Percentiles rank a stretch among this genome's conserved stretches.
These are phyloP conservation scores for Acleris emargana DNA, from an alignment of 2,888 invertebrate species.

Conservation along the genomic window DNA sequence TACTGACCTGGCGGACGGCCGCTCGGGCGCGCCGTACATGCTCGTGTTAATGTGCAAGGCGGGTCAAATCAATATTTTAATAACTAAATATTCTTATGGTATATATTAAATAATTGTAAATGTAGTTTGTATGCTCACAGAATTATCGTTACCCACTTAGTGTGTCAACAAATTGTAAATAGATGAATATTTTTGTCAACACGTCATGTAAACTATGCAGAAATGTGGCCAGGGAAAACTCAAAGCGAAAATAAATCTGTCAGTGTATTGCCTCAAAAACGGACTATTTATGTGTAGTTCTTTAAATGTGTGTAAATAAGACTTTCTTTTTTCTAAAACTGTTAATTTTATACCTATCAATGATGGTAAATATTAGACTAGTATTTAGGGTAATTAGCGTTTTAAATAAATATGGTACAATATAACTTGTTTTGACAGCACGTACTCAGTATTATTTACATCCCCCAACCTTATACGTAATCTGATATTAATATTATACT, in stretches of 20 bases:
- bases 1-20: no score
- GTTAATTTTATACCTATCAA: constrained; percentile 28
- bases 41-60: neutral
- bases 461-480: constrained; percentile 1
- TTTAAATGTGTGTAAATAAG: constrained; percentile 28
- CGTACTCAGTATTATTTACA: constrained; percentile 38
- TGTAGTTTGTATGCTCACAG: constrained; percentile 15
- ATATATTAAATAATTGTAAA: constrained; percentile 12
- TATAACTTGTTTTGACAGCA: constrained; percentile 46
- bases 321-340: constrained; percentile 25
- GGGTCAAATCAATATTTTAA: neutral
- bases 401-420: constrained; percentile 46
- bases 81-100: constrained; percentile 20
- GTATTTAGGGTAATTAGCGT: constrained; percentile 41
- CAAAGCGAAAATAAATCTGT: constrained; percentile 6
- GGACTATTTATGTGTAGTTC: constrained; percentile 17
- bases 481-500: no score
- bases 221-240: constrained; percentile 16
- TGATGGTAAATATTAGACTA: constrained; percentile 35
- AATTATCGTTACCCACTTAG: constrained; percentile 20
- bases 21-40: neutral
- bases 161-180: constrained; percentile 37
- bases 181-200: constrained; percentile 42
- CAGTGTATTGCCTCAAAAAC: constrained; percentile 6
- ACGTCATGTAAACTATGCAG: constrained; percentile 17